A percentile compares a stretch with the other conserved stretches of the same genome.
Conservation (phyloP, 1,140 invertebrate species). For the Copidosoma floridanum region DNA sequence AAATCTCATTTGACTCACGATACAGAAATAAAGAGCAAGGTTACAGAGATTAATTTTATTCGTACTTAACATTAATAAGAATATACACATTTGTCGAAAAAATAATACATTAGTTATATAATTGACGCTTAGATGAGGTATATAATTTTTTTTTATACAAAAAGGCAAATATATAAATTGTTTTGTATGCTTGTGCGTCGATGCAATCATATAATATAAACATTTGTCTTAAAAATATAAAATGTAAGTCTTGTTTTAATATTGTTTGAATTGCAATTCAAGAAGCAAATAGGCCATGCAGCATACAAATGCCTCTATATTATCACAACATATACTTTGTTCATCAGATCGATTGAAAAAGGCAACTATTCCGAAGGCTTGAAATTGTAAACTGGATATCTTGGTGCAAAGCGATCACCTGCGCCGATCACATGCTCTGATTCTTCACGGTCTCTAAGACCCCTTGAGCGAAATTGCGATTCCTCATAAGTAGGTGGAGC, state of each 20-base stretch:
- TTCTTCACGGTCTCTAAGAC: conserved; percentile 55
- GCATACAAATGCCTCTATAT: background rate
- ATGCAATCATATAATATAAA: conserved; percentile 5
- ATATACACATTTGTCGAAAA: conserved; percentile 14
- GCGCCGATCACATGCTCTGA: conserved; percentile 55
- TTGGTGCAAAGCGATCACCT: conserved; percentile 52
- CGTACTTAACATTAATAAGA: conserved; percentile 7
- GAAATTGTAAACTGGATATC: conserved; percentile 60
- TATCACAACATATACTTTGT: conserved; percentile 25
- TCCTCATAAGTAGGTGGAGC: conserved; percentile 60
- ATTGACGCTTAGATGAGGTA: conserved; percentile 1
- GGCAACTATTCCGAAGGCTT: conserved; percentile 12
- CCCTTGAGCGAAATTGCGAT: conserved; percentile 51
- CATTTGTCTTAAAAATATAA: conserved; percentile 10
- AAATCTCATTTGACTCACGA: no score
- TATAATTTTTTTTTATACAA: conserved; percentile 7
- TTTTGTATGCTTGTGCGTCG: conserved; percentile 1
- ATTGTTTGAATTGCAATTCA: conserved; percentile 7
- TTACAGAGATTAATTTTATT: no score
- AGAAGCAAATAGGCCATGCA: conserved; percentile 5
- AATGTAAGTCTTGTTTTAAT: conserved; percentile 14
- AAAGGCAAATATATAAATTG: background rate
- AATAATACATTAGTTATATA: background rate
- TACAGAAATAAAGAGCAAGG: no score
- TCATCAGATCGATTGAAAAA: conserved; percentile 8